Conservation (phyloP, 2,888 invertebrate genomes). For the Bedellia somnulentella region DNA sequence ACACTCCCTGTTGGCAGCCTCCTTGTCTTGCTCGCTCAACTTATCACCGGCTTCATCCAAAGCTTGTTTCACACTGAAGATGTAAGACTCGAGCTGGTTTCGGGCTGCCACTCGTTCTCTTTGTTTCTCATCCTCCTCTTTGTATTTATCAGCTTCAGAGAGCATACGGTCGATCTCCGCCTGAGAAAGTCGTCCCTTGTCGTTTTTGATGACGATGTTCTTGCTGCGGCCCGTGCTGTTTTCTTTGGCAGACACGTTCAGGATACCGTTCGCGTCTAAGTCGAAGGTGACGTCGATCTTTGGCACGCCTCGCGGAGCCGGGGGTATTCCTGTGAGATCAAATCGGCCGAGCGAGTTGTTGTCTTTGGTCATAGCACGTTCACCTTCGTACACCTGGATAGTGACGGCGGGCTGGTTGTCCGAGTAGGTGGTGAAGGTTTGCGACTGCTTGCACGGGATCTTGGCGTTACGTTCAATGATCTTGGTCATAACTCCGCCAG, state of each 20-base stretch:
- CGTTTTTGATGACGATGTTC: conserved; percentile 81
- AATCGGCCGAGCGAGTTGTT: conserved; percentile 70
- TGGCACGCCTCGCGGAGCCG: conserved; percentile 69
- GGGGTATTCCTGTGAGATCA: conserved; percentile 69
- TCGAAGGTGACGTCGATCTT: conserved; percentile 75
- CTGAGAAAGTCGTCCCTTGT: conserved; percentile 77
- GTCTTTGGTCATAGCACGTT: conserved; percentile 79
- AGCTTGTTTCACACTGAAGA: conserved; percentile 71
- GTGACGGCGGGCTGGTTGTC: conserved; percentile 80
- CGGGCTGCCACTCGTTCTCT: conserved; percentile 67
- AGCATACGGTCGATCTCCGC: conserved; percentile 82
- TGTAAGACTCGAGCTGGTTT: conserved; percentile 73
- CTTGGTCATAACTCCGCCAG: conserved; percentile 78
- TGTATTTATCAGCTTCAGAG: conserved; percentile 71
- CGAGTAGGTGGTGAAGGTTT: conserved; percentile 77
- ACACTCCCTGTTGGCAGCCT: conserved; percentile 48
- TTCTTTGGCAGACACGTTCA: conserved; percentile 82
- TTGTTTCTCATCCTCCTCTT: conserved; percentile 72
- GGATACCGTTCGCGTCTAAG: conserved; percentile 76
- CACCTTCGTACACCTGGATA: conserved; percentile 75
- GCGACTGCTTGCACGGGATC: conserved; percentile 71
- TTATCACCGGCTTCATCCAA: conserved; percentile 63
- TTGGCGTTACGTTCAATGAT: conserved; percentile 71
- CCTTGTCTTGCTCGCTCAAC: conserved; percentile 66
- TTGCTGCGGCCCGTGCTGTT: conserved; percentile 68